Evolutionary conservation across 1,140 invertebrate genomes (phyloP).

Genomic region (Caenorhabditis tropicalis): DNA sequence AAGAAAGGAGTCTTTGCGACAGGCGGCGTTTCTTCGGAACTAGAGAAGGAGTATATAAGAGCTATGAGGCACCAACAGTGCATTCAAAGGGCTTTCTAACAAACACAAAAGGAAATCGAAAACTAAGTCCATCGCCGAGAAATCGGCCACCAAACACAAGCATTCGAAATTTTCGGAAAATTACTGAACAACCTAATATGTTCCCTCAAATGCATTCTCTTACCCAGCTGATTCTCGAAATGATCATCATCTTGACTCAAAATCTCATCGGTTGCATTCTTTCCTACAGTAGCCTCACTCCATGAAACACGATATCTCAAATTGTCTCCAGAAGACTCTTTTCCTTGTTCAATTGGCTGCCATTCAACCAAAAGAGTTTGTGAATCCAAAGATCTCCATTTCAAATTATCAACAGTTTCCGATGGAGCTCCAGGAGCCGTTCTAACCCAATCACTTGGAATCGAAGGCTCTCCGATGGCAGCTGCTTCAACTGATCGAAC

Average conservation of each 20-base stretch:
- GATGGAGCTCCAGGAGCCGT: conserved; percentile 45
- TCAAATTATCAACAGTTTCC: conserved; percentile 45
- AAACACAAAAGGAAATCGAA: too few species aligned
- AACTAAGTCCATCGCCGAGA: too few species aligned
- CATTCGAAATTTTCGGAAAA: too few species aligned
- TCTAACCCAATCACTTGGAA: conserved; percentile 50
- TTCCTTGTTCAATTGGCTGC: conserved; percentile 46
- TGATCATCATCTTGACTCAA: conserved; percentile 36
- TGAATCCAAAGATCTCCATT: conserved; percentile 49
- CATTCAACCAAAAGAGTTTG: conserved; percentile 50
- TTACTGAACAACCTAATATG: too few species aligned
- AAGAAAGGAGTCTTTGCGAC: too few species aligned
- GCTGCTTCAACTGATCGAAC: conserved; percentile 40
- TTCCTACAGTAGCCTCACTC: conserved; percentile 42
- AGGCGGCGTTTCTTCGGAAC: too few species aligned
- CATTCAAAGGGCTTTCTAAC: too few species aligned
- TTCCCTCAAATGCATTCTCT: too few species aligned
- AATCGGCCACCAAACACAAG: too few species aligned
- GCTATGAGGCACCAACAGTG: too few species aligned
- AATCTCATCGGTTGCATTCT: conserved; percentile 21
- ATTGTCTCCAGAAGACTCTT: conserved; percentile 42
- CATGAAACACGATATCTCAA: conserved; percentile 53
- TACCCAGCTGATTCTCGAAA: conserved; percentile 39
- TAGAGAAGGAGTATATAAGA: too few species aligned
- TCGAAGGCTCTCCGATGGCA: conserved; percentile 44